Conservation (phyloP, 2,888 invertebrate species). For the Machimus rusticus region DNA sequence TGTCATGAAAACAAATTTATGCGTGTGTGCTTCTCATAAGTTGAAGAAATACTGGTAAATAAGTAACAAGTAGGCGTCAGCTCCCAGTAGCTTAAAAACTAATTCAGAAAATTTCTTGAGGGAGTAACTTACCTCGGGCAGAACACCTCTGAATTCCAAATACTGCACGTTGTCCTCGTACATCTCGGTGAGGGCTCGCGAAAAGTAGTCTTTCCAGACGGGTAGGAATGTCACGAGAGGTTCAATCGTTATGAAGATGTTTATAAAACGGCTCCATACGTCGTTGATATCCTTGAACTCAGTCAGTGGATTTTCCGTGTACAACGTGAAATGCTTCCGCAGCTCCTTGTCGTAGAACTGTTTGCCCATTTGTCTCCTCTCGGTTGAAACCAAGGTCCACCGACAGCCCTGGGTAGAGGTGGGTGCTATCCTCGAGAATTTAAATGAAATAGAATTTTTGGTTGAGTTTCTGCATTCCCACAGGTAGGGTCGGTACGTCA, state of each 20-base stretch:
- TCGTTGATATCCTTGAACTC: constrained; percentile 66
- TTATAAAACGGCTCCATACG: constrained; percentile 69
- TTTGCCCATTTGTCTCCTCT: constrained; percentile 58
- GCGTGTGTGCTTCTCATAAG: not conserved
- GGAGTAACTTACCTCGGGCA: constrained; percentile 62
- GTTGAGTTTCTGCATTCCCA: constrained; percentile 62
- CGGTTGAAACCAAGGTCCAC: constrained; percentile 65
- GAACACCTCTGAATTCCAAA: constrained; percentile 71
- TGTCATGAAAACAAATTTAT: not conserved
- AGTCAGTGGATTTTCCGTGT: constrained; percentile 64
- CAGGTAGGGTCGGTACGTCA: constrained; percentile 71
- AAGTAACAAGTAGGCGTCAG: not conserved
- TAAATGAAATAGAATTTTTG: constrained; percentile 56
- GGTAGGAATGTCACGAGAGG: constrained; percentile 70
- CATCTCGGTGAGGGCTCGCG: constrained; percentile 69
- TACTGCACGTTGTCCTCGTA: constrained; percentile 75
- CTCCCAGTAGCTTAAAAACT: not conserved
- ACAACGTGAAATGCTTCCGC: constrained; percentile 66
- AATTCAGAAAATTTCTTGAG: constrained; percentile 40
- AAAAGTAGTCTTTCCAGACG: constrained; percentile 72
- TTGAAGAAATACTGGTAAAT: not conserved
- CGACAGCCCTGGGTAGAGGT: constrained; percentile 50
- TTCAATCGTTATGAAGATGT: constrained; percentile 66
- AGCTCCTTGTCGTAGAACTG: constrained; percentile 66
- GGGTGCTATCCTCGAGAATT: constrained; percentile 53